These are phyloP conservation scores for Drymonia ruficornis DNA, from an alignment of 2,888 invertebrate genomes.

Conservation along the genomic window DNA sequence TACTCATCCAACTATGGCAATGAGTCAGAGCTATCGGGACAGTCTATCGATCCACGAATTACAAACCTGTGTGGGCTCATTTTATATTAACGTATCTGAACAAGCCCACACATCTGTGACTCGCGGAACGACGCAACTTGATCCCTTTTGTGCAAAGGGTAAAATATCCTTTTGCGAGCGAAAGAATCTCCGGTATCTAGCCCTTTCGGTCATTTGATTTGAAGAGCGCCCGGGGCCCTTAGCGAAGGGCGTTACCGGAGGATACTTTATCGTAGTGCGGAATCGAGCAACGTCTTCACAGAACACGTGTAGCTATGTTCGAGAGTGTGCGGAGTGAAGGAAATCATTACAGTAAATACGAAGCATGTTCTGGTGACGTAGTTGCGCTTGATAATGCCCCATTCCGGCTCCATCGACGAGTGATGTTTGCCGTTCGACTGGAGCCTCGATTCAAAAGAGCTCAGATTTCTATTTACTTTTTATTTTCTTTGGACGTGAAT, in stretches of 20 bases:
- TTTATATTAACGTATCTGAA: constrained; percentile 15
- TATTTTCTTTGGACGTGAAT: neutral
- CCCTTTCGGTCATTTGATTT: constrained; percentile 16
- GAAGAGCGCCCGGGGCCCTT: constrained; percentile 9
- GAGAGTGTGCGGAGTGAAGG: neutral
- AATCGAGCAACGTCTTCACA: constrained; percentile 10
- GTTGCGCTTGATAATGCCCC: neutral
- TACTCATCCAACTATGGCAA: constrained; percentile 1
- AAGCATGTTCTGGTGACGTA: neutral
- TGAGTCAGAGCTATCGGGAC: neutral
- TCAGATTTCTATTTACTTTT: neutral
- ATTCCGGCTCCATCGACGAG: neutral
- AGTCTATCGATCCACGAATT: constrained; percentile 2
- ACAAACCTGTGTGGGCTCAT: neutral
- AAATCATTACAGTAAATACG: neutral
- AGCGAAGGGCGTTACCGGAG: constrained; percentile 5
- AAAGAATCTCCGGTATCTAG: constrained; percentile 16
- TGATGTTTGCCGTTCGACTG: constrained; percentile 1
- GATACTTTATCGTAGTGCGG: constrained; percentile 4
- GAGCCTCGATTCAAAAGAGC: neutral
- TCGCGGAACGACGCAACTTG: constrained; percentile 7
- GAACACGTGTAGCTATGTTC: constrained; percentile 16
- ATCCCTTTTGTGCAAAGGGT: constrained; percentile 10
- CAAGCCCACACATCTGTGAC: constrained; percentile 14
- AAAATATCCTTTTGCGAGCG: constrained; percentile 8